Evolutionary conservation across 2,888 invertebrate species (phyloP), one percentile per base, ranked within the genome.

Genomic region (Lacanobia oleracea): DNA sequence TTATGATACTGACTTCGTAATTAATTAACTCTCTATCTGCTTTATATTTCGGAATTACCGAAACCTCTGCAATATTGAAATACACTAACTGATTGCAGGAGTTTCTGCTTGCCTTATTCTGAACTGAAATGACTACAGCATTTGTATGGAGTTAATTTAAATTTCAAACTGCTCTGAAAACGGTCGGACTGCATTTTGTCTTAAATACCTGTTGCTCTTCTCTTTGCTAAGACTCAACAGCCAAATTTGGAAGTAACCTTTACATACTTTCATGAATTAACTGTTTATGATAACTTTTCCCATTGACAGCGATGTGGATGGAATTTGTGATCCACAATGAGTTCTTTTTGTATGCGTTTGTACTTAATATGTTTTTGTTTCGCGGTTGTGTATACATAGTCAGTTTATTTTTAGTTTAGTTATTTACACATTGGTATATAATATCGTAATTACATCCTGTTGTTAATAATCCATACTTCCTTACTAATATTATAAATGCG

Each of bases 1-100:
- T 92, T 92, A 92, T 93, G 89, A 92, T 89, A 87, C 89, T 83
- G 75, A 77, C 82, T 75, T 68, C 78, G 89, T 90, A 92, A 92
- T 92, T 91, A 92, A 93, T 91, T 90, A 89, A 86, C 90, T 89
- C 86, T 87, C 85, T 86, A 73, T 67, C 68, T 82, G 67, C 74
- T 76, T 80, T 79, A 81, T 76, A 80, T 83, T 83, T 79, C 40
- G 71, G 62, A 72, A 72, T 45, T 48, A 57, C 71, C 45, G 18
- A 56, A 37, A 56, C 21, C 53, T 4, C 56, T 54, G 54, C 23
- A 68, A 51, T 54, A 76, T 72, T 72, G 27, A 37, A 64, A 57
- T 70, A 21, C 27, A 37, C 51, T 37, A 43, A 51, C 59, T 54
- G 48, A 48, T 33, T 60, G 23, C 23, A 48, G 21, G 1, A 57